Conservation (phyloP, 2,797 vertebrate species). For the Chaunax sp. region DNA sequence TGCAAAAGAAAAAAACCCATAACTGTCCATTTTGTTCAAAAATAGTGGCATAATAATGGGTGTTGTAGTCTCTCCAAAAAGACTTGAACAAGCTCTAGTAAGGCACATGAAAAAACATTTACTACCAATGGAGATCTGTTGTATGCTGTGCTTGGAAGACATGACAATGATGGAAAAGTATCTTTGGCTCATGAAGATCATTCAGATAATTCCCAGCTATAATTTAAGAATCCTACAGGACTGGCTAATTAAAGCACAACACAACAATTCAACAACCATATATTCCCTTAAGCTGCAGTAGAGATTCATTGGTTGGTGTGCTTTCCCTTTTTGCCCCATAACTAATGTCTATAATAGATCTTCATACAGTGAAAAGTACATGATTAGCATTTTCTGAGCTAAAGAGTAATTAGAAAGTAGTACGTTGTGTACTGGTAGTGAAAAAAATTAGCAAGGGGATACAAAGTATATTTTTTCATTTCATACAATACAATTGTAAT, state of each 20-base stretch:
- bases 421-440: slow-evolving; percentile 18
- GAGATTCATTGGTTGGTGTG: slow-evolving; percentile 27
- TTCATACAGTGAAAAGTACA: slow-evolving; percentile 36
- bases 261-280: slow-evolving; percentile 29
- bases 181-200: slow-evolving; percentile 64
- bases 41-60: slow-evolving; percentile 28
- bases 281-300: slow-evolving; percentile 64
- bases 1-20: slow-evolving; percentile 44
- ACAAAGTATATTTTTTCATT: slow-evolving; percentile 45
- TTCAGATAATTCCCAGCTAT: slow-evolving; percentile 41
- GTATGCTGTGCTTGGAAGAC: slow-evolving; percentile 58
- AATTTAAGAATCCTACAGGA: slow-evolving; percentile 18
- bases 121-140: slow-evolving; percentile 44
- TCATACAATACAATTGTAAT: slow-evolving; percentile 35
- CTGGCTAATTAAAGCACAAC: slow-evolving; percentile 19
- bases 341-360: slow-evolving; percentile 11
- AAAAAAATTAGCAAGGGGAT: slow-evolving; percentile 35
- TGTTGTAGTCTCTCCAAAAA: slow-evolving; percentile 25
- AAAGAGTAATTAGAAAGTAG: slow-evolving; percentile 32
- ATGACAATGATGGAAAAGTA: slow-evolving; percentile 30
- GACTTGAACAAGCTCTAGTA: slow-evolving; percentile 44
- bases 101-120: slow-evolving; percentile 63
- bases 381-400: slow-evolving; percentile 29
- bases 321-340: slow-evolving; percentile 65
- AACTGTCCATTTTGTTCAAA: slow-evolving; percentile 35